Base-by-base conservation (phyloP, 2,113 vertebrate species). In the Conger conger region DNA sequence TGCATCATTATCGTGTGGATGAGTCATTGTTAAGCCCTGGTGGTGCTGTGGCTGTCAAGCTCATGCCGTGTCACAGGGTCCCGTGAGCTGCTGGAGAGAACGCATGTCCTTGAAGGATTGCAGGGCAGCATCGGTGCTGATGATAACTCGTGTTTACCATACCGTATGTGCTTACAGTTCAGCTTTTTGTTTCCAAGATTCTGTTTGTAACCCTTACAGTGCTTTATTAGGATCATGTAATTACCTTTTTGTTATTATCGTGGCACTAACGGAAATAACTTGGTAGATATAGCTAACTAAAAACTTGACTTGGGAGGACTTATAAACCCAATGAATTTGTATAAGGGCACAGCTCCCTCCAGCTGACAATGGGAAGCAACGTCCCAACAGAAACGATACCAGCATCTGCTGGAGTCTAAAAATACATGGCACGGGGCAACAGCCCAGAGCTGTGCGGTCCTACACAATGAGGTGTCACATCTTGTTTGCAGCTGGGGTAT, bases 351-450 rank as follows among this genome's bases (percentile, higher is more conserved):
- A 30, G 15, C 42, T 82, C 60, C 82, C 42, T 68, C 30, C 57
- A 42, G 82, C 60, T 38, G 57, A 73, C 57, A 73, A 83, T 16
- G 23, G 82, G 30, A 68, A 83, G 38, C 57, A 36, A 40, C 37
- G 38, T 83, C 82, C 63, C 63, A 73, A 36, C 27, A 60, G 63
- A 76, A 23, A 42, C 13, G 38, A 73, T 42, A 83, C 82, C 57
- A 83, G 63, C 82, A 83, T 83, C 82, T 83, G 82, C 82, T 73
- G 5, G 57, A 76, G 60, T 76, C 82, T 83, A 73, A 83, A 73
- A 83, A 68, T 82, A 73, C 20, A 68, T 40, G 82, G 35, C 63
- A 73, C 57, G 42, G 82, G 81, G 36, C 60, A 68, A 57, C 54
- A 63, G 36, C 36, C 81, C 36, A 33, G 16, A 82, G 50, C 54